phyloP scores from a whole-genome alignment of 2,797 vertebrate species.

The Gallirallus australis region DNA sequence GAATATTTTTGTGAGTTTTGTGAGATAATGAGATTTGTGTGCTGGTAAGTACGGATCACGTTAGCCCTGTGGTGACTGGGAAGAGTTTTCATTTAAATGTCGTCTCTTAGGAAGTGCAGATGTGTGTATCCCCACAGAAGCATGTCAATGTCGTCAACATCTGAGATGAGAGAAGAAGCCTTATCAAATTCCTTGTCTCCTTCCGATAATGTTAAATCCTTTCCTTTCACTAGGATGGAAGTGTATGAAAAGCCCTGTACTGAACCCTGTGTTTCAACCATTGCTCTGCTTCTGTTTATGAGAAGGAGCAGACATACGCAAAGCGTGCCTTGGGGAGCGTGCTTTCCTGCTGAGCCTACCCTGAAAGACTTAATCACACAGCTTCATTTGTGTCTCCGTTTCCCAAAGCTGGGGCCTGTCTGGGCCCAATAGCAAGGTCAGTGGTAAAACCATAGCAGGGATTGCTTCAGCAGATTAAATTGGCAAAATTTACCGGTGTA shows the following conservation, averaged over 20 bases:
- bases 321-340: not conserved
- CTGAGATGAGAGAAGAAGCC: not conserved
- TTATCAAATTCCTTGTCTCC: not conserved
- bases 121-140: not conserved
- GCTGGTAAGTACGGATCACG: not conserved
- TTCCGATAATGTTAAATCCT: not conserved
- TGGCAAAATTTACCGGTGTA: not conserved
- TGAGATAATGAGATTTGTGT: not conserved
- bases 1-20: not conserved
- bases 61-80: not conserved
- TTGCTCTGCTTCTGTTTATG: not conserved
- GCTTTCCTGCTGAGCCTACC: not conserved
- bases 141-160: not conserved
- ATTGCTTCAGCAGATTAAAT: not conserved
- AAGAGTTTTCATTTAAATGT: not conserved
- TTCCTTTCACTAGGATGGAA: not conserved
- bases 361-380: not conserved
- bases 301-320: not conserved
- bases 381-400: not conserved
- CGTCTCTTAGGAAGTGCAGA: not conserved
- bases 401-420: not conserved
- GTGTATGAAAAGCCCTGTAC: not conserved
- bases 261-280: not conserved
- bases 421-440: not conserved
- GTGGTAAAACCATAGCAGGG: not conserved